phyloP scores from a whole-genome alignment of 2,888 invertebrate genomes.

The Emmelina monodactyla region DNA sequence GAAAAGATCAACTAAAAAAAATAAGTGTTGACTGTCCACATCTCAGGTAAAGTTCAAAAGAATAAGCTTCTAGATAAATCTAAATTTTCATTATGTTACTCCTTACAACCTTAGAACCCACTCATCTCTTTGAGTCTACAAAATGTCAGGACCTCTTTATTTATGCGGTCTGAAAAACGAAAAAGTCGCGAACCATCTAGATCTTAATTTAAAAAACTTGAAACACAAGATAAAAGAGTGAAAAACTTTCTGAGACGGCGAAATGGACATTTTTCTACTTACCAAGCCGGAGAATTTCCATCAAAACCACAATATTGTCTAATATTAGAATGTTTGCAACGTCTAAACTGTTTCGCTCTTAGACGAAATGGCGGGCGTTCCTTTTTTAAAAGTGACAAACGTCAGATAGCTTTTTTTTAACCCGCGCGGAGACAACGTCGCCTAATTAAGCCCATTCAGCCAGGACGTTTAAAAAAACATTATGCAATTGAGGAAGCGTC shows the following conservation, averaged over 20 bases:
- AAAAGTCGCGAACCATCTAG: neutral
- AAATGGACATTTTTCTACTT: neutral
- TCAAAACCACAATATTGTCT: neutral
- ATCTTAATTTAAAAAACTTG: conserved; percentile 1
- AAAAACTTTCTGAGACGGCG: neutral
- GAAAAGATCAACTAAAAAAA: too few relatives aligned
- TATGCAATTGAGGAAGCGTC: conserved; percentile 28
- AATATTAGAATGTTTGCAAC: neutral
- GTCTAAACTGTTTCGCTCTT: neutral
- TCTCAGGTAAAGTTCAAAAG: too few relatives aligned
- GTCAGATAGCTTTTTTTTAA: conserved; percentile 17
- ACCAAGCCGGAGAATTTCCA: neutral
- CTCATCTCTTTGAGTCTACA: neutral
- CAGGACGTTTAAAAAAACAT: conserved; percentile 20
- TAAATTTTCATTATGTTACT: too few relatives aligned
- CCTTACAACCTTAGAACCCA: too few relatives aligned
- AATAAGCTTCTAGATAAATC: too few relatives aligned
- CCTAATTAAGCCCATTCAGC: conserved; percentile 16
- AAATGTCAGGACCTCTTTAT: conserved; percentile 1
- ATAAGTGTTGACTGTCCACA: too few relatives aligned
- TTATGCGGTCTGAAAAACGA: neutral
- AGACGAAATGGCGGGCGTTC: neutral
- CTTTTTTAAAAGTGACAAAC: conserved; percentile 8
- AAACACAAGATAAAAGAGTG: neutral
- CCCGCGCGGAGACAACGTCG: conserved; percentile 15